phyloP scores from a whole-genome alignment of 2,113 vertebrate species.

The Eulemur rufifrons region DNA sequence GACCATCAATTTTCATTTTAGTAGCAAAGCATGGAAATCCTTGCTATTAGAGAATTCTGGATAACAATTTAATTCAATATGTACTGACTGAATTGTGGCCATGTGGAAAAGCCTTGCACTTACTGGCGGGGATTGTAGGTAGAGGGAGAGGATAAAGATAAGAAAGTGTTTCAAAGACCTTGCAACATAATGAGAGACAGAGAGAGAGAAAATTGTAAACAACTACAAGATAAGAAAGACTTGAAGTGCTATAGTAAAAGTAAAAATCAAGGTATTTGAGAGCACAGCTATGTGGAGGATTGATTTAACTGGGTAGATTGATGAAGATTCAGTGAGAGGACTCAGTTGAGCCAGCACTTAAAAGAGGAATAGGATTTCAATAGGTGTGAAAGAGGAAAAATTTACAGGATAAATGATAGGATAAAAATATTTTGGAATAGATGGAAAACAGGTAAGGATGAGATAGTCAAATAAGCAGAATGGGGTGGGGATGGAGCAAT shows the following conservation, averaged over 20 bases:
- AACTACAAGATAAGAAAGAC: neutral
- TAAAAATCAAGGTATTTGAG: neutral
- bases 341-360: neutral
- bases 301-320: neutral
- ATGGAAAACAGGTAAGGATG: neutral
- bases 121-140: neutral
- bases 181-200: neutral
- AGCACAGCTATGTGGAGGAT: neutral
- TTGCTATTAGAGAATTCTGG: neutral
- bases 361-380: conserved; percentile 10
- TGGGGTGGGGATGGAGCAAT: neutral
- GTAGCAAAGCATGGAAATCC: conserved; percentile 5
- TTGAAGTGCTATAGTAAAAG: neutral
- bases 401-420: neutral
- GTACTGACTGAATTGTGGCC: neutral
- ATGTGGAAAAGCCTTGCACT: neutral
- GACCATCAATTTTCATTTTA: neutral
- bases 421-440: neutral
- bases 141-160: neutral
- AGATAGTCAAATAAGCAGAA: neutral
- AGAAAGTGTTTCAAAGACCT: conserved; percentile 8
- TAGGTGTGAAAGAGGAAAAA: neutral
- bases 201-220: neutral
- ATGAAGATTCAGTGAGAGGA: neutral
- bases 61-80: conserved; percentile 23